Conservation (phyloP, 1,140 invertebrate species). For the Alviniconcha marisindica region DNA sequence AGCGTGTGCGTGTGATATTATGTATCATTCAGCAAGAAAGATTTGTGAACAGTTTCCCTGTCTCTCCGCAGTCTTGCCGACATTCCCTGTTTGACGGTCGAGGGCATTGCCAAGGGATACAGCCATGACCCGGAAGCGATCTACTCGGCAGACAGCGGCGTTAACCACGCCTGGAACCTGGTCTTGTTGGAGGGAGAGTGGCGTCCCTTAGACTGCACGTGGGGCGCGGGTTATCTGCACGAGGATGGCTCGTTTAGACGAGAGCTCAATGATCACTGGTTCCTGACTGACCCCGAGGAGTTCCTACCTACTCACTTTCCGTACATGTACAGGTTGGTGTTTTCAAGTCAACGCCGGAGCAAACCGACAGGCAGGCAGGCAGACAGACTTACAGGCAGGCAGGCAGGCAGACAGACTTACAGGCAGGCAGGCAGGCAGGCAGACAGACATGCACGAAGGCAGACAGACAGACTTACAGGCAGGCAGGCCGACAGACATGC, state of each 20-base stretch:
- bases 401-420: too few relatives aligned
- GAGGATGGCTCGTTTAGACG: slow-evolving; percentile 51
- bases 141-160: slow-evolving; percentile 80
- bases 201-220: slow-evolving; percentile 73
- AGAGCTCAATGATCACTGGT: slow-evolving; percentile 71
- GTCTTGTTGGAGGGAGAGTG: slow-evolving; percentile 63
- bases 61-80: slow-evolving; percentile 82
- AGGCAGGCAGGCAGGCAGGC: too few relatives aligned
- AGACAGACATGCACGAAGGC: too few relatives aligned
- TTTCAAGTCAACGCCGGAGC: too few relatives aligned
- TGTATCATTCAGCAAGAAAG: too few relatives aligned
- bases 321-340: slow-evolving; percentile 65
- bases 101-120: slow-evolving; percentile 98
- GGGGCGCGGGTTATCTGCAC: slow-evolving; percentile 73
- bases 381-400: too few relatives aligned
- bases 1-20: too few relatives aligned
- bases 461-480: too few relatives aligned
- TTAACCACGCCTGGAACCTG: slow-evolving; percentile 65
- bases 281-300: slow-evolving; percentile 78
- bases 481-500: too few relatives aligned
- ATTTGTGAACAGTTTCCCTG: too few relatives aligned
- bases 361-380: too few relatives aligned
- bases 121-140: slow-evolving; percentile 96
- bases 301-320: slow-evolving; percentile 78
- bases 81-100: slow-evolving; percentile 97